These are phyloP conservation scores for Stegodyphus dumicola DNA, from an alignment of 1,140 invertebrate genomes.

Conservation along the genomic window DNA sequence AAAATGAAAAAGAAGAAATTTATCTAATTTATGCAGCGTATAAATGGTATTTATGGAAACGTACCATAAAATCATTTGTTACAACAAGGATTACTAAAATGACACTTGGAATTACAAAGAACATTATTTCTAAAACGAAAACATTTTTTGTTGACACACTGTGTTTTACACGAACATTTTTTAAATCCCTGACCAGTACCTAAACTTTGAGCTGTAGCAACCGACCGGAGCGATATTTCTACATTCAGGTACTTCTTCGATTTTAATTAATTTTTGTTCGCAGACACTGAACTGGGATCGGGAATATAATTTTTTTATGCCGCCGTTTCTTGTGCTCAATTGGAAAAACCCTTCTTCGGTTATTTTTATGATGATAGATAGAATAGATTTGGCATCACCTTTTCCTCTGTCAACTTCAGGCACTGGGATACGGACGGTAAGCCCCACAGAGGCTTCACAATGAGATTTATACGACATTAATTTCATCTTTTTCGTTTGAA, in stretches of 20 bases:
- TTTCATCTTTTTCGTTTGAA: constrained; percentile 25
- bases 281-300: constrained; percentile 53
- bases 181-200: too few species aligned
- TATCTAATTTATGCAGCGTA: too few species aligned
- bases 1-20: too few species aligned
- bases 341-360: constrained; percentile 39
- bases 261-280: constrained; percentile 59
- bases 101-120: too few species aligned
- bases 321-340: constrained; percentile 27
- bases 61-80: too few species aligned
- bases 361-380: constrained; percentile 43
- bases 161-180: too few species aligned
- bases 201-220: too few species aligned
- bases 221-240: too few species aligned
- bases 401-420: constrained; percentile 42
- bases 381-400: constrained; percentile 36
- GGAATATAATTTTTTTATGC: constrained; percentile 35
- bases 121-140: too few species aligned
- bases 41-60: too few species aligned
- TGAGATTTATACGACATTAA: constrained; percentile 20
- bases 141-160: too few species aligned
- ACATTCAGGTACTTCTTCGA: constrained; percentile 61
- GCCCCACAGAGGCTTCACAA: constrained; percentile 13
- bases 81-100: too few species aligned
- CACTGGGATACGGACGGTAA: constrained; percentile 33